A percentile compares a stretch with the other conserved stretches of the same genome.
Conservation (phyloP, 2,113 vertebrate genomes). For the Xyliphius kryptos region DNA sequence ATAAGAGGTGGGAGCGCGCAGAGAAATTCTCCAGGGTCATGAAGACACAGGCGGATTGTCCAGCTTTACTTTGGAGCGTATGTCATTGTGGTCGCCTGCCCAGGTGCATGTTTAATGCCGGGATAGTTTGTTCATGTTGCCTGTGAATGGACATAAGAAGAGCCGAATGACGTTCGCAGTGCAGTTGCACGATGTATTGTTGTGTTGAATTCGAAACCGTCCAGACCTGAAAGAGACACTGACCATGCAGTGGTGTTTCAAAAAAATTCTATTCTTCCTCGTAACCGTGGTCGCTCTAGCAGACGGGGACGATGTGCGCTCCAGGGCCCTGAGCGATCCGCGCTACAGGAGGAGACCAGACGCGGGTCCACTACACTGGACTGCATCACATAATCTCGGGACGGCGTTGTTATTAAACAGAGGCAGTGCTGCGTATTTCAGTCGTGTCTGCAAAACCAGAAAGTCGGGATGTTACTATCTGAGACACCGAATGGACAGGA, state of each 20-base stretch:
- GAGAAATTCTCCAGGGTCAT: slow-evolving; percentile 7
- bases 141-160: background rate
- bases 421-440: slow-evolving; percentile 49
- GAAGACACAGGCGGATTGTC: slow-evolving; percentile 17
- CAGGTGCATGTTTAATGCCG: too few relatives aligned
- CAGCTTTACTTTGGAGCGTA: slow-evolving; percentile 9
- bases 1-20: slow-evolving; percentile 34
- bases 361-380: slow-evolving; percentile 57
- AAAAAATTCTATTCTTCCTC: slow-evolving; percentile 53
- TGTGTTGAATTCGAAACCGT: slow-evolving; percentile 8
- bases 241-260: slow-evolving; percentile 61
- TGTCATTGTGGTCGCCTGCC: too few relatives aligned
- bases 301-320: slow-evolving; percentile 44
- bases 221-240: slow-evolving; percentile 25
- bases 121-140: slow-evolving; percentile 11
- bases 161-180: background rate
- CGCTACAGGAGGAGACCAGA: slow-evolving; percentile 40
- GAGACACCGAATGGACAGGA: slow-evolving; percentile 7
- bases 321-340: slow-evolving; percentile 43
- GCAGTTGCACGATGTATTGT: background rate
- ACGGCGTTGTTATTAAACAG: slow-evolving; percentile 20
- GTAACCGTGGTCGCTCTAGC: slow-evolving; percentile 45
- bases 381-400: slow-evolving; percentile 26
- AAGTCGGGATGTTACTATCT: slow-evolving; percentile 2
- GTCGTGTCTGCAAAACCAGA: slow-evolving; percentile 10